phyloP scores from a whole-genome alignment of 2,888 invertebrate species.

The Calameuta idolon region DNA sequence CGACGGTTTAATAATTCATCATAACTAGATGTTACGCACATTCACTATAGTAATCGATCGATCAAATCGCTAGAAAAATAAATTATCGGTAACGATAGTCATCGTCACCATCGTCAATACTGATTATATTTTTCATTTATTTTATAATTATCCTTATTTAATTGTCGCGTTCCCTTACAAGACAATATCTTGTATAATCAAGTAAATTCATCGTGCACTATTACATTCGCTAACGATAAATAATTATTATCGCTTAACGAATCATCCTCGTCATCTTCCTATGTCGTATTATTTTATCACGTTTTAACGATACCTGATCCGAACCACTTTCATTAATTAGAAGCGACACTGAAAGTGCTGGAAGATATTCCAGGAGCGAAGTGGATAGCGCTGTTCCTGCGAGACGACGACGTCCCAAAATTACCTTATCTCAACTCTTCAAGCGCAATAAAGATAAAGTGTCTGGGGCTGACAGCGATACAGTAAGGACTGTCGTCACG shows the following conservation, averaged over 20 bases:
- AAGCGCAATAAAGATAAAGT: slow-evolving; percentile 67
- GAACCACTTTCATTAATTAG: slow-evolving; percentile 55
- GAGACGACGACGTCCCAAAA: slow-evolving; percentile 53
- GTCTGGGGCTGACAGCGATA: slow-evolving; percentile 64
- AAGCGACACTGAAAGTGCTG: slow-evolving; percentile 79
- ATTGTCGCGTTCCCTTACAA: neutral
- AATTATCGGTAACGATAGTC: neutral
- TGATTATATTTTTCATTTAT: neutral
- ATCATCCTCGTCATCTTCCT: neutral
- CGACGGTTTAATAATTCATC: neutral
- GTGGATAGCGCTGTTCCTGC: slow-evolving; percentile 53
- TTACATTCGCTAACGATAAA: neutral
- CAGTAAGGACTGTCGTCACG: slow-evolving; percentile 61
- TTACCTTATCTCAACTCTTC: slow-evolving; percentile 62
- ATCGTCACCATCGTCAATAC: neutral
- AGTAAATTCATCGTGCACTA: neutral
- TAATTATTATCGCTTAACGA: neutral
- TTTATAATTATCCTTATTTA: neutral
- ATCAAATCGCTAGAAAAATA: neutral
- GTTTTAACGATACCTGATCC: neutral
- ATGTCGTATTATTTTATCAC: neutral
- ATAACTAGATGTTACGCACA: neutral
- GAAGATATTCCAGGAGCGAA: slow-evolving; percentile 61
- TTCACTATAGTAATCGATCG: neutral
- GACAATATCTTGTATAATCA: neutral